Percentiles rank a stretch among this genome's conserved stretches.
Evolutionary conservation across 2,888 invertebrate genomes (phyloP).

Genomic region (Synergus gifuensis): DNA sequence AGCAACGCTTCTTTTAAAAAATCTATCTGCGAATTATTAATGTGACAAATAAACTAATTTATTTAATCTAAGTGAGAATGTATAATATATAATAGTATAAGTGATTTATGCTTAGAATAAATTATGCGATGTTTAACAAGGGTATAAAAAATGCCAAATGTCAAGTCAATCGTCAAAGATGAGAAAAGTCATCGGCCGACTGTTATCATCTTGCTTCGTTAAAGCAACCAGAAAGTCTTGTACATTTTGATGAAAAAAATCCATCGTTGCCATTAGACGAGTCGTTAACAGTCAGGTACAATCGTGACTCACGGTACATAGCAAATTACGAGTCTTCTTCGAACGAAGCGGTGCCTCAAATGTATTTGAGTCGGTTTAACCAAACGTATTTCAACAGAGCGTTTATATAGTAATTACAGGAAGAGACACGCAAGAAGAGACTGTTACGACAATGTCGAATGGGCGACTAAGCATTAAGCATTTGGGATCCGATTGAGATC

Average conservation of each 20-base stretch:
- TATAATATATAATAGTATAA: no score
- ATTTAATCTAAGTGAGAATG: no score
- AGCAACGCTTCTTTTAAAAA: no score
- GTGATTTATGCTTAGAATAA: no score
- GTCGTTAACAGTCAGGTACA: constrained; percentile 51
- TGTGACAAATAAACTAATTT: no score
- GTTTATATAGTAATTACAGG: constrained; percentile 57
- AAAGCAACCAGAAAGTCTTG: constrained; percentile 44
- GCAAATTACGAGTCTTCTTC: constrained; percentile 53
- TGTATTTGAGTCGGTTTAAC: constrained; percentile 55
- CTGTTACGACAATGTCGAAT: constrained; percentile 46
- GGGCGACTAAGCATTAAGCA: constrained; percentile 42
- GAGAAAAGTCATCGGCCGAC: constrained; percentile 7
- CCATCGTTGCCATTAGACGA: constrained; percentile 45
- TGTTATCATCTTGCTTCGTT: constrained; percentile 33
- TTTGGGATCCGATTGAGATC: constrained; percentile 22
- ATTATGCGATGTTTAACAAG: background rate
- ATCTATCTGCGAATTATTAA: no score
- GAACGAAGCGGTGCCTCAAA: constrained; percentile 49
- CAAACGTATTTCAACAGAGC: constrained; percentile 58
- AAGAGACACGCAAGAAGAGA: constrained; percentile 64
- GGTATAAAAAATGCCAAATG: constrained; percentile 18
- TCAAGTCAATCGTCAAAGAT: constrained; percentile 25
- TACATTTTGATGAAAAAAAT: constrained; percentile 39
- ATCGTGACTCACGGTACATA: constrained; percentile 53